phyloP scores from a whole-genome alignment of 2,797 vertebrate species.

The Hoplostethus atlanticus region DNA sequence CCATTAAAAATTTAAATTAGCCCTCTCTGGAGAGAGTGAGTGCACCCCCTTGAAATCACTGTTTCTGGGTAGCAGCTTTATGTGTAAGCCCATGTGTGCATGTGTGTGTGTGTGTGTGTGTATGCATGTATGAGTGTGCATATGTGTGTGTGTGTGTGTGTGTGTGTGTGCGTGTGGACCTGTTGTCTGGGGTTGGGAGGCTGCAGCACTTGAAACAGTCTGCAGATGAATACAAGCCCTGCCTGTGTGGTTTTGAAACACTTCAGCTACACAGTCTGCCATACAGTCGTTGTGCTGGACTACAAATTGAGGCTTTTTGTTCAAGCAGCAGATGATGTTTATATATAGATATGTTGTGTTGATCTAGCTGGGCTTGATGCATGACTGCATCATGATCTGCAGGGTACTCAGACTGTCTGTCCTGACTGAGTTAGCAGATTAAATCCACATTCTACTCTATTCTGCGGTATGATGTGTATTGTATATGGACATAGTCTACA shows the following conservation, averaged over 20 bases:
- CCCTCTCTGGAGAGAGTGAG: conserved; percentile 65
- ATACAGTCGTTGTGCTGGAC: conserved; percentile 31
- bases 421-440: conserved; percentile 32
- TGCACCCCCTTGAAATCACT: conserved; percentile 51
- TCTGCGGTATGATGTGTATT: conserved; percentile 10
- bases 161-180: conserved; percentile 43
- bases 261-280: conserved; percentile 38
- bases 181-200: conserved; percentile 43
- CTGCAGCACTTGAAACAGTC: conserved; percentile 43
- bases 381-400: conserved; percentile 46
- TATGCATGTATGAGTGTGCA: conserved; percentile 21
- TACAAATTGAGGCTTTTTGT: conserved; percentile 54
- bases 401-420: conserved; percentile 36
- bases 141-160: neutral
- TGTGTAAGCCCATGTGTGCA: conserved; percentile 11
- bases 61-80: conserved; percentile 45
- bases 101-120: conserved; percentile 24
- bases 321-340: conserved; percentile 44
- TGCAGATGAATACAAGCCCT: conserved; percentile 49
- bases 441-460: conserved; percentile 28
- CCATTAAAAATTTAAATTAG: conserved; percentile 78
- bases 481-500: neutral
- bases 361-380: conserved; percentile 54
- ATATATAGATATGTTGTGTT: conserved; percentile 57
- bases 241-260: conserved; percentile 51